Base-by-base conservation (phyloP, 2,797 vertebrate species). In the Philypnodon macrostomus region DNA sequence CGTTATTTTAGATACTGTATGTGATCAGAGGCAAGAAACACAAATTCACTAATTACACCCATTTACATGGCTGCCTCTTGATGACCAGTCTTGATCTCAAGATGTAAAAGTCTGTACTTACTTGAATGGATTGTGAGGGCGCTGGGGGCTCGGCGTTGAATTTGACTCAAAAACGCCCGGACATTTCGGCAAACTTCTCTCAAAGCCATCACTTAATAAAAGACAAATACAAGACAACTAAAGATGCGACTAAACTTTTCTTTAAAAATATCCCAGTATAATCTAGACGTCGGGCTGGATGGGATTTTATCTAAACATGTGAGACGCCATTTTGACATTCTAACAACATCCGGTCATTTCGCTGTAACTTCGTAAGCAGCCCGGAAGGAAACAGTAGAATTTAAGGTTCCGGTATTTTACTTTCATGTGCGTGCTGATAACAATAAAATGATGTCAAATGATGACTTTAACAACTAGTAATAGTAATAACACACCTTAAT, bases 281-380 rank as follows among this genome's bases (percentile, higher is more conserved):
- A 26, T 5, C 0, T 1, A 1, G 15, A 13, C n/a, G 0, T 15
- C 14, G 2, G 33, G 17, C 6, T n/a, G n/a, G n/a, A n/a, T n/a
- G n/a, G n/a, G n/a, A n/a, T n/a, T n/a, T n/a, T n/a, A 55, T 37
- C 4, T 7, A 15, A 36, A 59, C 73, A 63, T 26, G 71, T 4
- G 47, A 0, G 18, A 10, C 77, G 73, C 79, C 80, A 81, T 81
- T 74, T 80, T 83, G 75, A 84, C 74, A 70, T 83, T 76, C 55
- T 15, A 29, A 70, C 38, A 70, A 82, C 67, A 67, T 88, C 83
- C 81, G 77, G 54, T 45, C 3, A 24, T 16, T 11, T 8, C 1
- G 14, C 62, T 58, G 56, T 24, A 7, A 17, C 59, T 4, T 9
- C 0, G 30, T 0, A 62, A 56, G 10, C 5, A 7, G 32, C 26